Evolutionary conservation across 2,888 invertebrate genomes (phyloP).

Genomic region (Noctua comes): DNA sequence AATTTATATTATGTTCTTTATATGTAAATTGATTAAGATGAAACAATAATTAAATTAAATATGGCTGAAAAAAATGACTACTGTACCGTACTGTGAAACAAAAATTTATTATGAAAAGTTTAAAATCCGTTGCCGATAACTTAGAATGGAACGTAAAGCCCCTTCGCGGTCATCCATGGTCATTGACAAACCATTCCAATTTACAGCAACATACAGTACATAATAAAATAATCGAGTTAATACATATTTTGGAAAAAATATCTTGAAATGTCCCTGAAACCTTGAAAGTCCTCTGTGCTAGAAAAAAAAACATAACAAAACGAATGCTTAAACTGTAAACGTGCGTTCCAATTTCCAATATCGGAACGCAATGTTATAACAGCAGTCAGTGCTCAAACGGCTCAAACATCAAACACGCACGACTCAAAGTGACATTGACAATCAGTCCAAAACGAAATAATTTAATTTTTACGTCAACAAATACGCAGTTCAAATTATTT

Average conservation of each 20-base stretch:
- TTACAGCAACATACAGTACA: not conserved
- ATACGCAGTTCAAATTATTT: slow-evolving; percentile 55
- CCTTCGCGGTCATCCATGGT: not conserved
- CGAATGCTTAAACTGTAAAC: too few relatives aligned
- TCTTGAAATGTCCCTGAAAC: not conserved
- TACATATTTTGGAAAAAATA: not conserved
- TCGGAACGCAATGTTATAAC: slow-evolving; percentile 21
- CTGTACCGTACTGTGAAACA: not conserved
- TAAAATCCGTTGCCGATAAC: not conserved
- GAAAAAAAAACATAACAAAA: not conserved
- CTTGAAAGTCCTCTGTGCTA: not conserved
- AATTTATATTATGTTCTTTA: not conserved
- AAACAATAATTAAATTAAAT: not conserved
- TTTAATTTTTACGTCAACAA: slow-evolving; percentile 41
- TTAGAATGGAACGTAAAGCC: not conserved
- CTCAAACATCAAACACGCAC: not conserved
- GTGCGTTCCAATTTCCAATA: not conserved
- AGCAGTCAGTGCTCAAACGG: not conserved
- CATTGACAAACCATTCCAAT: not conserved
- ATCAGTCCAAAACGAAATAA: slow-evolving; percentile 46
- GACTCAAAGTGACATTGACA: slow-evolving; percentile 27
- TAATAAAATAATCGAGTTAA: not conserved
- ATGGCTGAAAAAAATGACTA: not conserved
- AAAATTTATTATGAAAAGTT: not conserved
- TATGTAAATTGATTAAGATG: not conserved